A percentile compares a stretch with the other conserved stretches of the same genome.
These are phyloP conservation scores for Ooceraea biroi DNA, from an alignment of 1,140 invertebrate genomes.

Conservation along the genomic window DNA sequence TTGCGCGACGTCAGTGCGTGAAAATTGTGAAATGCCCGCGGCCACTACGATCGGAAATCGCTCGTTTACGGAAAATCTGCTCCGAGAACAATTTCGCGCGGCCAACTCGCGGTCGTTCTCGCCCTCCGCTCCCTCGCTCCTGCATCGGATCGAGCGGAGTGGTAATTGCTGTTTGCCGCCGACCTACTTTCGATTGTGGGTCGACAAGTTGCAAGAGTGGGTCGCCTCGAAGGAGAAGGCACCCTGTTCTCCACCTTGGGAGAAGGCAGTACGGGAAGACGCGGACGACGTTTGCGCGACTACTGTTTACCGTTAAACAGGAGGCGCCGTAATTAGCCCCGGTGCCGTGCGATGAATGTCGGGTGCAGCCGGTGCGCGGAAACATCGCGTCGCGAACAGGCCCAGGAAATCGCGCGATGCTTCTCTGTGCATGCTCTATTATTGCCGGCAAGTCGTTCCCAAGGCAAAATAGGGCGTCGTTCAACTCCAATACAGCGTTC, in stretches of 20 bases:
- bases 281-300: background rate
- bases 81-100: background rate
- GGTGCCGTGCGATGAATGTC: conserved; percentile 47
- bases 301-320: conserved; percentile 55
- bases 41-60: background rate
- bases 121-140: background rate
- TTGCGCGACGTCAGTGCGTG: background rate
- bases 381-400: conserved; percentile 46
- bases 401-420: conserved; percentile 1
- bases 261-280: background rate
- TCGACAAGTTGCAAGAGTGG: conserved; percentile 46
- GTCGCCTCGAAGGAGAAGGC: conserved; percentile 8
- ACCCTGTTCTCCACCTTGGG: too few relatives aligned
- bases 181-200: conserved; percentile 42
- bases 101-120: background rate
- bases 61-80: background rate
- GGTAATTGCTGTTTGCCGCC: conserved; percentile 46
- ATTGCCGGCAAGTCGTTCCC: conserved; percentile 21
- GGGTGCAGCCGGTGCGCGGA: conserved; percentile 32
- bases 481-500: conserved; percentile 3
- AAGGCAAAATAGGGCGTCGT: background rate
- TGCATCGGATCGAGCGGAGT: conserved; percentile 21
- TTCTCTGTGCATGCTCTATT: conserved; percentile 40
- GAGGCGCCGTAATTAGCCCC: conserved; percentile 48
- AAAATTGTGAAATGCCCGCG: background rate